Percentiles rank a stretch among this genome's conserved stretches.
Evolutionary conservation across 2,888 invertebrate species (phyloP).

Genomic region (Agrochola lychnidis): DNA sequence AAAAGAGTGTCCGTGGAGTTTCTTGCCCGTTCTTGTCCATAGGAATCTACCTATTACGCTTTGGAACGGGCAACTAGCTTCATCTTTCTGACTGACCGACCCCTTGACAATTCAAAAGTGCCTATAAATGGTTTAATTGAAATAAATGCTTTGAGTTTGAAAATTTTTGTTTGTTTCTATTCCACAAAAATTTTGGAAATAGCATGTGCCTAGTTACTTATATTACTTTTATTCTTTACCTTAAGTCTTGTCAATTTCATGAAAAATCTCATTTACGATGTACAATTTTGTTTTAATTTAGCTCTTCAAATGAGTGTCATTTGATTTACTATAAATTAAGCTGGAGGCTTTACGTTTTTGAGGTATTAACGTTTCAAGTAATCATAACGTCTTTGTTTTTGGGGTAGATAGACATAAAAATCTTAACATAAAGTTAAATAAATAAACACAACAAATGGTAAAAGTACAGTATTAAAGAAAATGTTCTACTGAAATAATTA

Average conservation of each 20-base stretch:
- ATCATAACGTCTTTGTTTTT: too few relatives aligned
- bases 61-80: too few relatives aligned
- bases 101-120: too few relatives aligned
- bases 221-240: not conserved
- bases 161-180: not conserved
- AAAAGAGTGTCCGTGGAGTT: too few relatives aligned
- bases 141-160: too few relatives aligned
- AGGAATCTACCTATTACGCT: too few relatives aligned
- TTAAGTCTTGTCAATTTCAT: not conserved
- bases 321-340: not conserved
- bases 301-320: not conserved
- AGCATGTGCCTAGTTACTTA: not conserved
- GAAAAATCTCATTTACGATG: not conserved
- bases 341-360: not conserved
- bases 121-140: too few relatives aligned
- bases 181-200: too few relatives aligned
- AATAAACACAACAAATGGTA: not conserved
- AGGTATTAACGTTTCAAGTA: not conserved
- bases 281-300: not conserved
- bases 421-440: not conserved
- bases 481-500: not conserved
- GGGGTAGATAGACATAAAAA: not conserved
- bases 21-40: too few relatives aligned
- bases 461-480: not conserved
- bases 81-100: too few relatives aligned